Base-by-base conservation (phyloP, 2,113 vertebrate species). In the Callospermophilus lateralis region DNA sequence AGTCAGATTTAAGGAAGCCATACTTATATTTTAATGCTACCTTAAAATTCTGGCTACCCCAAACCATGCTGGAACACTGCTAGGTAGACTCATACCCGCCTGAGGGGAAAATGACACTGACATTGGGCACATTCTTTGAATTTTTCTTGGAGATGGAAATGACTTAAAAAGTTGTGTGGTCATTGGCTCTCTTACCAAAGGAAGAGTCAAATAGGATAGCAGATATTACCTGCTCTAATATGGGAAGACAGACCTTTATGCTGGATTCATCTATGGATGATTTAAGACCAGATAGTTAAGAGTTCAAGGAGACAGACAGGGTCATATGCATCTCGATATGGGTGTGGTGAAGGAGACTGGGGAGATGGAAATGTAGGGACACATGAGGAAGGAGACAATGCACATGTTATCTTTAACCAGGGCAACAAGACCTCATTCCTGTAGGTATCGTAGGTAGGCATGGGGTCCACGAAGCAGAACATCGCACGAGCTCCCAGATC, bases 131-230 rank as follows among this genome's bases (percentile, higher is more conserved):
- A 67, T 93, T 86, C 72, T 68, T 34, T 48, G 84, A 24, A 89
- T 32, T 90, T 92, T 32, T 79, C 84, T 22, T 30, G 37, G 84
- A 78, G 6, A 68, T 51, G 34, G 83, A 86, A 85, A 61, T 76
- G 74, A 53, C 63, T 89, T 79, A 13, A 32, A 61, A 67, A 83
- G 9, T 19, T 63, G 39, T 67, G 17, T 34, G 70, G 34, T 34
- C 37, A 24, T 12, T 85, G 91, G 30, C 15, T 81, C 11, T 76
- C 42, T 80, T 32, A 32, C 32, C 37, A 79, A 77, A 70, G 17
- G 51, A 37, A 65, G 28, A 20, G 22, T 22, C 32, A 84, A 58
- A 65, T 28, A 84, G 74, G 28, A 85, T 26, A 92, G 48, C 8
- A 76, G 42, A 70, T 30, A 53, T 42, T 53, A 28, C n/a, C 13